Conservation (phyloP, 2,797 vertebrate genomes). For the Gadopsis marmoratus region DNA sequence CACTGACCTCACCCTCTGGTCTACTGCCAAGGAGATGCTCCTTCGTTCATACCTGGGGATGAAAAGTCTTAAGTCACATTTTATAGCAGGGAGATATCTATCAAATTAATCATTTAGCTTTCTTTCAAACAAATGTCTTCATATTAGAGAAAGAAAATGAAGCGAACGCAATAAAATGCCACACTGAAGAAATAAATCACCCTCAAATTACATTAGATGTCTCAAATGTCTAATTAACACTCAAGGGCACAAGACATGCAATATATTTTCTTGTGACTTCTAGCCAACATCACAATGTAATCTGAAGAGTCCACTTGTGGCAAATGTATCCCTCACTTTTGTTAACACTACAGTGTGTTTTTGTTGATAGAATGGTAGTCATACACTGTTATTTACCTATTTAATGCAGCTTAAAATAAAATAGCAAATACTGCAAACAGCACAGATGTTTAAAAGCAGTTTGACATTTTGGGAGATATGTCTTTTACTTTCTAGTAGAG, state of each 20-base stretch:
- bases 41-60: conserved; percentile 40
- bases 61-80: conserved; percentile 46
- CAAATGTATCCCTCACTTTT: not conserved
- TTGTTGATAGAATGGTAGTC: not conserved
- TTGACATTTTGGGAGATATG: not conserved
- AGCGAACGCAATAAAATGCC: not conserved
- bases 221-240: conserved; percentile 24
- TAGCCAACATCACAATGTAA: conserved; percentile 7
- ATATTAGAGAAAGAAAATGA: conserved; percentile 34
- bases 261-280: conserved; percentile 4
- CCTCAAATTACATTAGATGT: conserved; percentile 19
- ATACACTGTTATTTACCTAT: not conserved
- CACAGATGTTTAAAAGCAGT: not conserved
- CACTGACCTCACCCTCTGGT: conserved; percentile 20
- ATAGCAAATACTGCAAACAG: not conserved
- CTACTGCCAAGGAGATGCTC: conserved; percentile 33
- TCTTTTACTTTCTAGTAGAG: not conserved
- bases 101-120: conserved; percentile 26
- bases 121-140: conserved; percentile 34
- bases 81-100: conserved; percentile 19
- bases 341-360: not conserved
- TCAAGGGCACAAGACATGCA: conserved; percentile 20
- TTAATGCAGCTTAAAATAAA: not conserved
- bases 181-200: conserved; percentile 21
- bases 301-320: not conserved